phyloP scores from a whole-genome alignment of 2,113 vertebrate genomes.

The Cololabis saira region DNA sequence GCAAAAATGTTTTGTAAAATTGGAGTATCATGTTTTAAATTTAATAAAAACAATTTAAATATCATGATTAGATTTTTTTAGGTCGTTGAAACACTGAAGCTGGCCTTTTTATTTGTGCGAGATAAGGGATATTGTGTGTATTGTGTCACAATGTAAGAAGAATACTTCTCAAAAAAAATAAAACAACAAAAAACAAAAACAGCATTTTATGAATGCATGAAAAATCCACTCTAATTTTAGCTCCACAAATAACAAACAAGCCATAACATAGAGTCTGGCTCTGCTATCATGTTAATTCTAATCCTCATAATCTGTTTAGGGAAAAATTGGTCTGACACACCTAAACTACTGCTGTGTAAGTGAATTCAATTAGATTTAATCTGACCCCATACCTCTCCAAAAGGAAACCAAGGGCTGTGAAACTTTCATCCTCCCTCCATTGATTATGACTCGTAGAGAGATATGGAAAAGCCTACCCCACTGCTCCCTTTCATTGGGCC shows the following conservation, averaged over 20 bases:
- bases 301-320: slow-evolving; percentile 61
- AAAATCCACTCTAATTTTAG: neutral
- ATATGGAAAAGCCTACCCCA: slow-evolving; percentile 76
- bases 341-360: slow-evolving; percentile 72
- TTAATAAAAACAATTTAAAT: too few relatives aligned
- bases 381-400: slow-evolving; percentile 75
- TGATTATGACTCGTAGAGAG: slow-evolving; percentile 80
- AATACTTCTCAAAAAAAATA: too few relatives aligned
- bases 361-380: slow-evolving; percentile 79
- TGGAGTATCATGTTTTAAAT: too few relatives aligned
- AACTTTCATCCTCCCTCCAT: slow-evolving; percentile 80
- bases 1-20: too few relatives aligned
- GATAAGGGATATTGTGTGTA: too few relatives aligned
- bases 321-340: slow-evolving; percentile 56
- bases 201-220: neutral
- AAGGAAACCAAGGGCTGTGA: slow-evolving; percentile 64
- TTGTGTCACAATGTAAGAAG: too few relatives aligned
- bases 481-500: slow-evolving; percentile 79
- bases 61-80: too few relatives aligned
- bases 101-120: too few relatives aligned
- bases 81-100: too few relatives aligned
- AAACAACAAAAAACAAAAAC: too few relatives aligned
- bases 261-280: slow-evolving; percentile 23
- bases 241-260: slow-evolving; percentile 20
- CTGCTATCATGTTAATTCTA: slow-evolving; percentile 56